Base-by-base conservation (phyloP, 2,797 vertebrate species). In the Pygocentrus nattereri region DNA sequence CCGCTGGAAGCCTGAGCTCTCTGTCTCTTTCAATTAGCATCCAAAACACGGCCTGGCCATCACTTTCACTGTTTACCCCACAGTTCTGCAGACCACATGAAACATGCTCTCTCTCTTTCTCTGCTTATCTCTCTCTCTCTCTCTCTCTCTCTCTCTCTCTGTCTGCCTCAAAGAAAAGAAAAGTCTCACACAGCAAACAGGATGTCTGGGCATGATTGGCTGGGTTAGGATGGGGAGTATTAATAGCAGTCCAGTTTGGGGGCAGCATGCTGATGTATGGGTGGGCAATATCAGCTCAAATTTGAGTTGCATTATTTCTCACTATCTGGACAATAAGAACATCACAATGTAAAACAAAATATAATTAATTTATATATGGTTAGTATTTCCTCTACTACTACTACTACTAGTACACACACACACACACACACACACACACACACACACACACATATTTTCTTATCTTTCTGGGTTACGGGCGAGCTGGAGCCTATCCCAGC, bases 1-100 rank as follows among this genome's bases (percentile, higher is more conserved):
- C 54, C 38, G 69, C 69, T 74, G 68, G 70, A 81, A 50, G 64
- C 50, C 68, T 58, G 50, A 61, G 58, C 74, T 77, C 41, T 59
- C 74, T 49, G 49, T 77, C 79, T 81, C 50, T 67, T 79, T 81
- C 79, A 70, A 75, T 85, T 74, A 85, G 2, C 8, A 52, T 78
- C 79, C 59, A 62, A 74, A 78, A 67, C 61, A 31, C 15, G 4
- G 27, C 44, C 19, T 6, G 25, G 12, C 25, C 58, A 77, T 78
- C 54, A 70, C 56, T 21, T 16, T 72, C 47, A 10, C 25, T 54
- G 44, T 52, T 21, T 54, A 31, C 1, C 19, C 19, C 49, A 7
- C 5, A 75, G 13, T 50, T 27, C 19, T 3, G 25, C 30, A 34
- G 72, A 44, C 41, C 41, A 44, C 38, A 38, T 38, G 38, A 38